phyloP scores from a whole-genome alignment of 2,113 vertebrate species.

The Mungos mungo region DNA sequence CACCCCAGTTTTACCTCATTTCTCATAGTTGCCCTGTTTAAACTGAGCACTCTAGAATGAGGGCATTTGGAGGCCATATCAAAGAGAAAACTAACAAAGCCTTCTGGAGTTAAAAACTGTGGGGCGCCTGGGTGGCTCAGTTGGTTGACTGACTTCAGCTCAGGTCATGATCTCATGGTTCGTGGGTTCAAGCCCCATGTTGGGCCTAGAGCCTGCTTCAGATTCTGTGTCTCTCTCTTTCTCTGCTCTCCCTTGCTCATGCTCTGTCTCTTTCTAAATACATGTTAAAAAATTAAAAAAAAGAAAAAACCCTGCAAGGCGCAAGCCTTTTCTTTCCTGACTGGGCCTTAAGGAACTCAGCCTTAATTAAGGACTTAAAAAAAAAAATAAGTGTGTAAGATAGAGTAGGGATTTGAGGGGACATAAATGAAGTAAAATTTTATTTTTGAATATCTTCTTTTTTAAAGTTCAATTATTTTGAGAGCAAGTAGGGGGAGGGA shows the following conservation, averaged over 20 bases:
- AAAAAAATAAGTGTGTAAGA: background rate
- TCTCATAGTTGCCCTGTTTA: background rate
- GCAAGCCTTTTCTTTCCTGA: background rate
- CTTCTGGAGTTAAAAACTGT: background rate
- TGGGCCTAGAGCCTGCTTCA: no score
- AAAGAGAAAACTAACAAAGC: background rate
- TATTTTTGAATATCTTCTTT: background rate
- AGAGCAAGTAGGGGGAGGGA: no score
- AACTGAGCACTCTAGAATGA: background rate
- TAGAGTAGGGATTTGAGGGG: background rate
- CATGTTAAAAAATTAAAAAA: no score
- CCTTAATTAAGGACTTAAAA: background rate
- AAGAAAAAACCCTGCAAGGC: no score
- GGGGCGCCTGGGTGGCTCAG: no score
- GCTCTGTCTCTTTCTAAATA: no score
- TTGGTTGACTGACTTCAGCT: no score
- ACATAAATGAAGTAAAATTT: background rate
- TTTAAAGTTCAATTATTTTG: background rate
- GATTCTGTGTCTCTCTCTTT: no score
- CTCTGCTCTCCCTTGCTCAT: no score
- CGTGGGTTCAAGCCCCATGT: no score
- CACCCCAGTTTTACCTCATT: background rate
- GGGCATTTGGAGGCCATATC: background rate
- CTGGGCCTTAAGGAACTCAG: background rate
- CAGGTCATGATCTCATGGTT: no score